A percentile compares a stretch with the other conserved stretches of the same genome.
Evolutionary conservation across 2,797 vertebrate species (phyloP).

Genomic region (Artibeus jamaicensis): DNA sequence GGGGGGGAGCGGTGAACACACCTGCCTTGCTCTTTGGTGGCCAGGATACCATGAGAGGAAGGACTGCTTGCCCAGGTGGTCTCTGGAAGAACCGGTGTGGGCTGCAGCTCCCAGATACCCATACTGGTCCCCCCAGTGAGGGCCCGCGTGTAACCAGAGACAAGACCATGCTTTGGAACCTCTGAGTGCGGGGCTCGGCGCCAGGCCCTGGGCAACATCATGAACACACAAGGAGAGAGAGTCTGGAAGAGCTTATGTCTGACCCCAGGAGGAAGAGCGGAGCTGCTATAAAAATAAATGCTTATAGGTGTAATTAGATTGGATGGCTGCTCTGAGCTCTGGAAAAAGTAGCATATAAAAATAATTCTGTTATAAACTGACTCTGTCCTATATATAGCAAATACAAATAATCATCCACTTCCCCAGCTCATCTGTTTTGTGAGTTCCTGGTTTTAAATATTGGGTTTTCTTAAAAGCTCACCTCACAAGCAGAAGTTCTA

Average conservation of each 20-base stretch:
- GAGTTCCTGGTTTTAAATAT: conserved; percentile 42
- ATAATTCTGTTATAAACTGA: conserved; percentile 36
- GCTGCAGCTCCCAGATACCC: neutral
- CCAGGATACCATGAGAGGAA: neutral
- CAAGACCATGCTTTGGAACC: neutral
- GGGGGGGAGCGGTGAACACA: neutral
- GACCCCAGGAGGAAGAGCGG: neutral
- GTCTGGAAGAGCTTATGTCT: neutral
- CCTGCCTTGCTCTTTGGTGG: conserved; percentile 5
- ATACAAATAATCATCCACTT: conserved; percentile 55
- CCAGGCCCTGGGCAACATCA: neutral
- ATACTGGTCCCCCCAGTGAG: rapidly evolving
- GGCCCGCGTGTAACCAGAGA: neutral
- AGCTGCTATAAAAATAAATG: conserved; percentile 47
- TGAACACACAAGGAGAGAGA: neutral
- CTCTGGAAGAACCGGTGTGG: neutral
- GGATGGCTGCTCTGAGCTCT: conserved; percentile 32
- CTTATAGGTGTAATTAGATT: neutral
- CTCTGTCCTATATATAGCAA: conserved; percentile 51
- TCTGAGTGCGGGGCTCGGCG: neutral
- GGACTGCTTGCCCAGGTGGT: neutral
- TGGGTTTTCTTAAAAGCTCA: conserved; percentile 40
- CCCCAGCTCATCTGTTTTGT: conserved; percentile 26
- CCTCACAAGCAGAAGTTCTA: neutral
- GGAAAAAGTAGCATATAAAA: conserved; percentile 52